Evolutionary conservation across 2,113 vertebrate genomes (phyloP), one percentile per base, ranked within the genome.

Genomic region (Tachuris rubrigastra): DNA sequence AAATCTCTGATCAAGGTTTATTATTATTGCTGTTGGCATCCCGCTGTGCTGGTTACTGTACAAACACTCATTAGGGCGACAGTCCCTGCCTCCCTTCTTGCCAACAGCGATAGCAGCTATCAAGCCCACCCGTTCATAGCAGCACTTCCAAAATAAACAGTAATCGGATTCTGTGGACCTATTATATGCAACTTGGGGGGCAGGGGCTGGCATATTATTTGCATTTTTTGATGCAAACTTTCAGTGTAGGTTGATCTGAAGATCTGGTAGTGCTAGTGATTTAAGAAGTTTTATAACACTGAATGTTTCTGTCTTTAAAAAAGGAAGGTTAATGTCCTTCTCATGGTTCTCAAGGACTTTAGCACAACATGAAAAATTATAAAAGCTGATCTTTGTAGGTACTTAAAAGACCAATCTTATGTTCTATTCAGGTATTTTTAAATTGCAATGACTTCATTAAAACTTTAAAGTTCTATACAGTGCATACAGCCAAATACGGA

Each of bases 1-100:
- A 95, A 93, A 92, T 89, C 76, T 77, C 72, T 69, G 83, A 78
- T 95, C 83, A 92, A 95, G 78, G 42, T 90, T 92, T 93, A 71
- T 80, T 86, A 47, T 86, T 74, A 79, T 92, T 86, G 35, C 35
- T 80, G 56, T 49, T 68, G 89, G 73, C 52, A 52, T 72, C 77
- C 89, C 4, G 1, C 73, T 75, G 87, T 82, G 69, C 73, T 78
- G 80, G 73, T 78, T 77, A 82, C 87, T 91, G 89, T 92, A 82
- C 56, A 87, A 92, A 89, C 25, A 63, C 35, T 87, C 78, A 53
- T 85, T 89, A 91, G 52, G n/a, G 39, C 19, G 15, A 62, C 69
- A 68, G 44, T 85, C 41, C 28, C 52, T 85, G 47, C 44, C 33
- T 90, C 60, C n/a, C 88, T 87, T 75, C 83, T 63, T 7, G 2